Evolutionary conservation across 2,113 vertebrate genomes (phyloP).

Genomic region (Caracal caracal): DNA sequence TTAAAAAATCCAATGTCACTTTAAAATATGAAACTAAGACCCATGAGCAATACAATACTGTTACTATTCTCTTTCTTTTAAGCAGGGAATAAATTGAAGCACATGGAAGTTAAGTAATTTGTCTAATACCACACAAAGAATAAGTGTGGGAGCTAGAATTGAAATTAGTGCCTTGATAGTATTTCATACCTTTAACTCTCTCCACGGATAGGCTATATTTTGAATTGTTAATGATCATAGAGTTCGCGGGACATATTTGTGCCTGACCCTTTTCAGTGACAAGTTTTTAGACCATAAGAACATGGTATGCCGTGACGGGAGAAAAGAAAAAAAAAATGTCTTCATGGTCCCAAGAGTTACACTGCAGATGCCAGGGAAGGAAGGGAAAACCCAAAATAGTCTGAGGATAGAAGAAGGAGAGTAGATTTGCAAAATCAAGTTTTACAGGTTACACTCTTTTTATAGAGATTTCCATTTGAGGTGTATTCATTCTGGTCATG

Average conservation of each 20-base stretch:
- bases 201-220: background rate
- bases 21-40: slow-evolving; percentile 43
- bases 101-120: background rate
- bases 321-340: background rate
- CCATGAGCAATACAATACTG: background rate
- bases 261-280: background rate
- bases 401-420: background rate
- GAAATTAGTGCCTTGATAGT: background rate
- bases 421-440: background rate
- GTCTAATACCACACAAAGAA: background rate
- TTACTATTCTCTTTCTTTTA: background rate
- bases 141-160: background rate
- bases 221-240: background rate
- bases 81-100: background rate
- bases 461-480: background rate
- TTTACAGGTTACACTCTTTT: background rate
- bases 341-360: background rate
- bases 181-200: background rate
- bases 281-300: background rate
- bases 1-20: background rate
- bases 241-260: background rate
- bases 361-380: background rate
- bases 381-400: background rate
- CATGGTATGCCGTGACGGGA: background rate
- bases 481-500: background rate